A percentile compares a stretch with the other conserved stretches of the same genome.
Conservation (phyloP, 2,888 invertebrate genomes). For the Lithosia quadra region DNA sequence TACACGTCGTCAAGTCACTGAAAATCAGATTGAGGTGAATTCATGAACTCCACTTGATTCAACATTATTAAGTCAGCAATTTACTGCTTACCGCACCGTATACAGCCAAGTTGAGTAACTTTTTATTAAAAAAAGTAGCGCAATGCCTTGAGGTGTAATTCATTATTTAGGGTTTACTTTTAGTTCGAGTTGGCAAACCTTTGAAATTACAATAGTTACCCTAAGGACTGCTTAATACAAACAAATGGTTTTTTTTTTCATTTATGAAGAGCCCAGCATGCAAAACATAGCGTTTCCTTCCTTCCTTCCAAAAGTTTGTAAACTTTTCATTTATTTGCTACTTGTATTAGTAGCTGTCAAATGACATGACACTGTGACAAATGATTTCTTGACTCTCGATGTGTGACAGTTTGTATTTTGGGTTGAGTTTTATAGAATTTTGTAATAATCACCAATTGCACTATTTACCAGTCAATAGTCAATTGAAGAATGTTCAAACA, state of each 20-base stretch:
- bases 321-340: background rate
- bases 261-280: background rate
- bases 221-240: background rate
- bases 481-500: background rate
- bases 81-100: slow-evolving; percentile 9
- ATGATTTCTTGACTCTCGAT: background rate
- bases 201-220: background rate
- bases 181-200: background rate
- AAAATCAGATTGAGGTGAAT: background rate
- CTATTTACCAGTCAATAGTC: background rate
- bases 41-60: slow-evolving; percentile 5
- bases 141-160: background rate
- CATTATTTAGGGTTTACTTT: background rate
- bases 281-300: background rate
- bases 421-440: no score
- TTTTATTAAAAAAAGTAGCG: slow-evolving; percentile 7
- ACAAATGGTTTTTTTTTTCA: background rate
- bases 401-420: background rate
- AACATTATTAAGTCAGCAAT: slow-evolving; percentile 1
- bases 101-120: slow-evolving; percentile 3
- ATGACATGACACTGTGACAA: background rate
- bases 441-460: background rate
- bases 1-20: background rate
- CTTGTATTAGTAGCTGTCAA: background rate
- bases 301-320: background rate